Percentiles rank a stretch among this genome's conserved stretches.
These are phyloP conservation scores for Ptychoptera albimana DNA, from an alignment of 2,888 invertebrate species.

Conservation along the genomic window DNA sequence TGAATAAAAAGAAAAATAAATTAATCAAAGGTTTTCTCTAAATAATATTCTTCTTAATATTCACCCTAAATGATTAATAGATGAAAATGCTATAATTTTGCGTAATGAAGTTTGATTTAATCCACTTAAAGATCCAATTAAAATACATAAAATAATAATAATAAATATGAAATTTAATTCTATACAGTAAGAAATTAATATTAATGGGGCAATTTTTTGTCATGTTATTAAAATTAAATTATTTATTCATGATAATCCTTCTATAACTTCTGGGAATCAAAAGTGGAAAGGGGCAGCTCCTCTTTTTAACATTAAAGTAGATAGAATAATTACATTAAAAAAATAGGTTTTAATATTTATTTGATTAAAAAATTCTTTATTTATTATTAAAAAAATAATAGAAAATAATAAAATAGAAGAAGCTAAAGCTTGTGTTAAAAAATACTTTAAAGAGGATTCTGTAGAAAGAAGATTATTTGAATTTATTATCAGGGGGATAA, in stretches of 20 bases:
- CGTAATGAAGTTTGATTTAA: constrained; percentile 39
- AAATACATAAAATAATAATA: constrained; percentile 31
- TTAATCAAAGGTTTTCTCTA: constrained; percentile 32
- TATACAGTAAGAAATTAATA: constrained; percentile 33
- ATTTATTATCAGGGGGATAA: constrained; percentile 40
- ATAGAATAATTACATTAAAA: constrained; percentile 27
- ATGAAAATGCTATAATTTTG: constrained; percentile 43
- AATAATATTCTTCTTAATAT: constrained; percentile 32
- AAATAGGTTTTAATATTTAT: constrained; percentile 18
- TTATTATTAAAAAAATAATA: constrained; percentile 22
- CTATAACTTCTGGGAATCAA: constrained; percentile 32
- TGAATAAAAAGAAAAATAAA: constrained; percentile 33
- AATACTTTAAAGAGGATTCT: constrained; percentile 44
- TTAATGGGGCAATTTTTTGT: constrained; percentile 48
- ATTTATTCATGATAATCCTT: too few relatives aligned
- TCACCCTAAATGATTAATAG: constrained; percentile 47
- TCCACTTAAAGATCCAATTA: constrained; percentile 35
- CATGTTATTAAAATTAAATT: constrained; percentile 17
- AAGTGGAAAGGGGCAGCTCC: constrained; percentile 41
- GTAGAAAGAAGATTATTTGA: constrained; percentile 31
- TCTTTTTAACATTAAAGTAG: constrained; percentile 35
- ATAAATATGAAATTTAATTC: constrained; percentile 30
- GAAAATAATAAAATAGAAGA: constrained; percentile 37
- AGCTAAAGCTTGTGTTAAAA: constrained; percentile 40
- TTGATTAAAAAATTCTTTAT: constrained; percentile 18